Percentiles rank a stretch among this genome's conserved stretches.
phyloP scores from a whole-genome alignment of 2,113 vertebrate species.

The Pycnonotus jocosus region DNA sequence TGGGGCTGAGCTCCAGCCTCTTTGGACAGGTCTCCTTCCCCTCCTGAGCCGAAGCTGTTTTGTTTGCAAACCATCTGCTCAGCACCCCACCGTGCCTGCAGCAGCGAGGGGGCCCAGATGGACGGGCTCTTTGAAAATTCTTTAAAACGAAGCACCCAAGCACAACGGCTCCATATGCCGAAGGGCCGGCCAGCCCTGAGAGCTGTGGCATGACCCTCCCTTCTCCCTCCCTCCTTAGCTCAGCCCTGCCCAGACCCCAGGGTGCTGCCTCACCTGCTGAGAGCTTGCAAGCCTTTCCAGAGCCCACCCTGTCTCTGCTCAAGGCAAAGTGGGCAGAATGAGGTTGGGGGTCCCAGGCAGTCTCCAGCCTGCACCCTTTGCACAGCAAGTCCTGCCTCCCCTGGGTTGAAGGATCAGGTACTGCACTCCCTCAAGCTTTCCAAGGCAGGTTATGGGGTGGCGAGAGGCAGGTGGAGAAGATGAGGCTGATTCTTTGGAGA shows the following conservation, averaged over 20 bases:
- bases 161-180: constrained; percentile 47
- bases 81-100: background rate
- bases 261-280: background rate
- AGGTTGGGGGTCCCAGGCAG: background rate
- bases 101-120: constrained; percentile 53
- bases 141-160: constrained; percentile 56
- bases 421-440: background rate
- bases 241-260: background rate
- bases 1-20: background rate
- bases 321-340: background rate
- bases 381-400: background rate
- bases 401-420: accelerated
- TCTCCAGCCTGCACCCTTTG: background rate
- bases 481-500: background rate
- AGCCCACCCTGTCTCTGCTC: background rate
- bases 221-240: background rate
- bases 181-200: constrained; percentile 1
- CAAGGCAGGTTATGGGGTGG: accelerated
- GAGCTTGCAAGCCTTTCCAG: background rate
- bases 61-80: constrained; percentile 68
- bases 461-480: background rate
- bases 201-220: background rate
- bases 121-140: constrained; percentile 62
- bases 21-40: constrained; percentile 16
- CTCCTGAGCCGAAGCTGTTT: background rate